phyloP scores from a whole-genome alignment of 2,113 vertebrate species.

The Gopherus flavomarginatus region DNA sequence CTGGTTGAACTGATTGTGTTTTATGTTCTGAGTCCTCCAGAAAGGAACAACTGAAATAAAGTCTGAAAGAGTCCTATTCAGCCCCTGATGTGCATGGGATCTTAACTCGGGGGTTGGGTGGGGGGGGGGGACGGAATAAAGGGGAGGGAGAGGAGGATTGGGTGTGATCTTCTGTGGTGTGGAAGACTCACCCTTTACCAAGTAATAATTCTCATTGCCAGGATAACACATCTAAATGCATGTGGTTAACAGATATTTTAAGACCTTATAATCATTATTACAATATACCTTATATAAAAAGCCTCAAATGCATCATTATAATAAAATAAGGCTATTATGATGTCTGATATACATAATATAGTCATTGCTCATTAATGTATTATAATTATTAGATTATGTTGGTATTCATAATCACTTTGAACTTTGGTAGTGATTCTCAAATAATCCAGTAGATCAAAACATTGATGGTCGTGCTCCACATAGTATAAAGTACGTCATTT shows the following conservation, averaged over 20 bases:
- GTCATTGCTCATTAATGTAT: accelerated
- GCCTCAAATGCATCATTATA: background rate
- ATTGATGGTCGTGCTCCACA: background rate
- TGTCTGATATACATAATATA: background rate
- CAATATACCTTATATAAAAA: background rate
- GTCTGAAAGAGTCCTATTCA: background rate
- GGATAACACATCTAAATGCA: background rate
- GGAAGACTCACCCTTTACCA: background rate
- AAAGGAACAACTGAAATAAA: background rate
- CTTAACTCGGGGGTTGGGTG: background rate
- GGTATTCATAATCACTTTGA: background rate
- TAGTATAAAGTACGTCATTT: background rate
- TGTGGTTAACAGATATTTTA: background rate
- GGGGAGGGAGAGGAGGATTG: background rate
- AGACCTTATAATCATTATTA: background rate
- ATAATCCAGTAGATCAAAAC: background rate
- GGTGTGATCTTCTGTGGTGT: background rate
- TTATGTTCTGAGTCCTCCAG: background rate
- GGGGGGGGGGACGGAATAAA: too few species aligned
- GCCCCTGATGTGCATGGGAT: background rate
- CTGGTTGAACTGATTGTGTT: background rate
- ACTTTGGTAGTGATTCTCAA: background rate
- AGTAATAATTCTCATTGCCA: background rate
- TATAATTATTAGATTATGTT: background rate
- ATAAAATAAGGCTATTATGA: background rate